phyloP scores from a whole-genome alignment of 64 coral and sea anemone genomes.

The Montipora foliosa region DNA sequence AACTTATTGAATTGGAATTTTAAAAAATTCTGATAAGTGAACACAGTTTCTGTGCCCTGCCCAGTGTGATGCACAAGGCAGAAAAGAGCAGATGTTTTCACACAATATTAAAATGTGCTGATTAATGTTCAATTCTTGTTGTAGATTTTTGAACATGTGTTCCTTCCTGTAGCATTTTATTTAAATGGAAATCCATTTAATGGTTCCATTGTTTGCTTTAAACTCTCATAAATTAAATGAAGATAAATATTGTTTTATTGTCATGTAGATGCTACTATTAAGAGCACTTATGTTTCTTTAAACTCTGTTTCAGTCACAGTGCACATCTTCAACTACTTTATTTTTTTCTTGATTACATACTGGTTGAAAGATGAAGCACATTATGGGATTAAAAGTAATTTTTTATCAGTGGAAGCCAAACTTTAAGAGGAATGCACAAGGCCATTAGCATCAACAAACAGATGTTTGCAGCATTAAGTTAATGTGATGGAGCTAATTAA shows the following conservation, averaged over 20 bases:
- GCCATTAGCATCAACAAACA: conserved; percentile 23
- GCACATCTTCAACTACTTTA: neutral
- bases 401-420: neutral
- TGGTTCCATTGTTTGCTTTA: conserved; percentile 46
- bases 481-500: conserved; percentile 1
- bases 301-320: neutral
- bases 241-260: conserved; percentile 11
- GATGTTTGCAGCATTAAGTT: conserved; percentile 41
- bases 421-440: neutral
- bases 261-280: conserved; percentile 21
- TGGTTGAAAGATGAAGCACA: neutral
- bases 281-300: conserved; percentile 16
- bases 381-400: neutral
- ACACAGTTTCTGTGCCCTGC: neutral
- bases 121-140: neutral
- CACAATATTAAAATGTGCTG: neutral
- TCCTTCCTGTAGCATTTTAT: conserved; percentile 26
- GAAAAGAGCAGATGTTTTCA: neutral
- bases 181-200: conserved; percentile 37
- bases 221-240: conserved; percentile 39
- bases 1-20: too few relatives aligned
- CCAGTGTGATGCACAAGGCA: neutral
- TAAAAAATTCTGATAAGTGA: neutral
- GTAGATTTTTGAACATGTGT: neutral
- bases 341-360: neutral